Base-by-base conservation (phyloP, 1,140 invertebrate species). In the Pseudomyrmex concolor region DNA sequence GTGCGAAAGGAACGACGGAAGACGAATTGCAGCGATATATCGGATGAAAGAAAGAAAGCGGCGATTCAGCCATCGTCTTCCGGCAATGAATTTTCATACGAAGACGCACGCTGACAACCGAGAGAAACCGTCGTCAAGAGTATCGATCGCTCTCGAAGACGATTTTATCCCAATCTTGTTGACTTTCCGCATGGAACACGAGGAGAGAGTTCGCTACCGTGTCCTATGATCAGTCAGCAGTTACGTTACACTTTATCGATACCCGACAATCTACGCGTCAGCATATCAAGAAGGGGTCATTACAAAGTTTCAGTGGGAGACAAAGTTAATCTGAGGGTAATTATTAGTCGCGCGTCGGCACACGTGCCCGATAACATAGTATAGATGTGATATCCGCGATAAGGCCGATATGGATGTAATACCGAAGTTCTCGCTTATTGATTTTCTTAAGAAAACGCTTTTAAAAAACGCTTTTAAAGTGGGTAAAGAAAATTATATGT, bases 141-240 rank as follows among this genome's bases (percentile, higher is more conserved):
- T 91, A 89, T 90, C 89, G 89, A 84, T 84, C 84, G 73, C n/a
- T 5, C 34, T 34, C 34, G 34, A 7, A 13, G 94, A 95, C 86
- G 93, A 92, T 54, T 95, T 95, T 88, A 89, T 95, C 67, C 95
- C 94, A 63, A 88, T 95, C 67, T 87, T 94, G 72, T 90, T 95
- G 67, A 93, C 90, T 83, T 94, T 92, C 87, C 93, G 92, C 43
- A 89, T 94, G 66, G 95, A 95, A 86, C 95, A 95, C 92, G 89
- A 92, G 50, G 94, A 95, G 34, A 34, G 34, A 34, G 89, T 95
- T 95, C 86, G 93, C 95, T 10, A 94, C 93, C 3, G 92, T 95
- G 15, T 92, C 91, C 51, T 93, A 94, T 73, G 93, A 95, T 87
- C 93, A 91, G 89, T 87, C 90, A 70, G 91, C 90, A 84, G 84